A percentile compares a stretch with the other conserved stretches of the same genome.
phyloP scores from a whole-genome alignment of 2,888 invertebrate genomes.

The Meghimatium bilineatum region DNA sequence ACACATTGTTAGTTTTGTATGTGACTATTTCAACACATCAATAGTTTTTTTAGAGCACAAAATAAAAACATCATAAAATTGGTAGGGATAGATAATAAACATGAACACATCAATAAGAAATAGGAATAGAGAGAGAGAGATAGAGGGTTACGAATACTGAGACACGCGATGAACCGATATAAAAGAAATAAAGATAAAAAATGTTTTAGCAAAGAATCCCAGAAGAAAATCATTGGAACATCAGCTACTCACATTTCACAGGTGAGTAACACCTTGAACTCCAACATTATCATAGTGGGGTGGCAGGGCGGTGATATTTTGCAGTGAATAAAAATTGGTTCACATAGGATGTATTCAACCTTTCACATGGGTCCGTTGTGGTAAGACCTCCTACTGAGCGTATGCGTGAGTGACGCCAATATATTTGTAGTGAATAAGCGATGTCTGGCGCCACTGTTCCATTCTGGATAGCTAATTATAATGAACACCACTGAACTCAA shows the following conservation, averaged over 20 bases:
- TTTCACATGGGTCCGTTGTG: background rate
- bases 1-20: too few species aligned
- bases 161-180: background rate
- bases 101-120: too few species aligned
- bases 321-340: background rate
- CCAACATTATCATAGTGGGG: background rate
- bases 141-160: background rate
- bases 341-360: background rate
- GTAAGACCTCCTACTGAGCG: background rate
- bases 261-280: background rate
- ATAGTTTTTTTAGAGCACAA: too few species aligned
- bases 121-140: background rate
- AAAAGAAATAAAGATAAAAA: background rate
- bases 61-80: too few species aligned
- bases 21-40: too few species aligned
- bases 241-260: background rate
- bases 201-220: background rate
- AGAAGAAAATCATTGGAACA: background rate
- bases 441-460: too few species aligned
- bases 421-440: background rate
- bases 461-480: too few species aligned
- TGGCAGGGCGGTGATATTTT: background rate
- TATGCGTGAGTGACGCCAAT: background rate
- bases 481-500: too few species aligned
- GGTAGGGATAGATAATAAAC: too few species aligned